Evolutionary conservation across 2,888 invertebrate species (phyloP), one percentile per base, ranked within the genome.

Genomic region (Agonopterix alstromeriana): DNA sequence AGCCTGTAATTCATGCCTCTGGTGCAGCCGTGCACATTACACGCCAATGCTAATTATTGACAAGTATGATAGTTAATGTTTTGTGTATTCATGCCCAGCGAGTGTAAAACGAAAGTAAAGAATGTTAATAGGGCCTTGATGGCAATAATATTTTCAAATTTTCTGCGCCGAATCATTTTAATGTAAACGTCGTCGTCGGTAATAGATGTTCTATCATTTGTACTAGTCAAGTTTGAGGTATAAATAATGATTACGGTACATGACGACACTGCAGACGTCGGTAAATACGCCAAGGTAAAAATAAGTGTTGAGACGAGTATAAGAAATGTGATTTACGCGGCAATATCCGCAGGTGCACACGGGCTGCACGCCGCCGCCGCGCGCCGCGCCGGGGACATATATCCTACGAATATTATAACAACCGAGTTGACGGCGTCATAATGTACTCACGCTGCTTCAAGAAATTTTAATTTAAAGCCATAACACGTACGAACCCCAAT

Each of bases 281-380:
- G 54, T 60, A 57, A 56, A 60, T 55, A 57, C 52, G 57, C 52
- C 56, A 55, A 56, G 54, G 59, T 56, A 65, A 64, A 65, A 68
- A 73, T 77, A 76, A 77, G 70, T 70, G 76, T 71, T 70, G 70
- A 68, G 67, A 71, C 65, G 69, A 74, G 79, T 27, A 81, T 81
- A 81, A 80, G 78, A 79, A 82, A 82, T 81, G 65, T 77, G 80
- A 82, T 84, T 83, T 82, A 82, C 77, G 76, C 65, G 70, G 80
- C 76, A 82, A 83, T 82, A 81, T 80, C 73, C 77, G 76, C 81
- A 79, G 80, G 82, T 83, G 82, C 81, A 82, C 68, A 62, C 61
- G 72, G 75, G 73, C 58, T 77, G 71, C 71, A 66, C n/a, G 17
- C 4, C 17, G 53, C 53, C 63, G 50, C 57, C 55, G 56, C 53